Evolutionary conservation across 2,113 vertebrate genomes (phyloP).

Genomic region (human): GRCh38 chr14:92562001-92562500

Average conservation of each 20-base stretch:
- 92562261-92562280: rapidly evolving
- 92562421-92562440: not conserved
- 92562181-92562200: not conserved
- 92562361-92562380: not conserved
- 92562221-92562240: not conserved
- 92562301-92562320: not conserved
- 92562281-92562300: not conserved
- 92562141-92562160: rapidly evolving
- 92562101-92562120: not conserved
- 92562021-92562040: rapidly evolving
- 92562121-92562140: not conserved
- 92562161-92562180: not conserved
- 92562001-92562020: not conserved
- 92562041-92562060: not conserved
- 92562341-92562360: not conserved
- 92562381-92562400: not conserved
- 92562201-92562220: not conserved
- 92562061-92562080: not conserved
- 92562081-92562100: not conserved
- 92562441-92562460: not conserved
- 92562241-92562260: rapidly evolving
- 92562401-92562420: not conserved
- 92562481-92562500: not conserved
- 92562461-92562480: not conserved
- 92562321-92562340: not conserved